Percentiles rank a stretch among this genome's conserved stretches.
Conservation (phyloP, 1,140 invertebrate species). For the Drosophila azteca region DNA sequence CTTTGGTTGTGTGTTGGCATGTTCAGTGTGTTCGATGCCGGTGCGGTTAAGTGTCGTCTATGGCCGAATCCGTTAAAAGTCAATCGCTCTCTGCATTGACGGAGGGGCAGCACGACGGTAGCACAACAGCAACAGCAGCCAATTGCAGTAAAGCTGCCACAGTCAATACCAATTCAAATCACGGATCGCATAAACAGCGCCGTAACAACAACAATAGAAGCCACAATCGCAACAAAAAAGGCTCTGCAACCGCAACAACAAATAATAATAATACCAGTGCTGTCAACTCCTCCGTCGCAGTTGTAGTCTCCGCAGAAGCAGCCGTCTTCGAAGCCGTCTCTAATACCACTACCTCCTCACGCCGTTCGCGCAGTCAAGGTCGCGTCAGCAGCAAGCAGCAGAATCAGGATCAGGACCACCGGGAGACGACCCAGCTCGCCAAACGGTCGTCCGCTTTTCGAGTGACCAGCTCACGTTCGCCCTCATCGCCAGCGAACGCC, state of each 20-base stretch:
- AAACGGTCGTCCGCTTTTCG: conserved; percentile 33
- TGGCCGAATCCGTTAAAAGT: conserved; percentile 84
- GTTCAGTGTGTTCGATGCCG: conserved; percentile 83
- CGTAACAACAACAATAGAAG: conserved; percentile 37
- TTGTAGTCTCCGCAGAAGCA: conserved; percentile 9
- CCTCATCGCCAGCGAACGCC: conserved; percentile 22
- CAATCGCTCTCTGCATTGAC: conserved; percentile 84
- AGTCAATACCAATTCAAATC: background rate
- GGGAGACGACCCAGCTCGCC: conserved; percentile 4
- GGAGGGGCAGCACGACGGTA: conserved; percentile 83
- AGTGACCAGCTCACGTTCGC: conserved; percentile 25
- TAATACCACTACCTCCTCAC: conserved; percentile 5
- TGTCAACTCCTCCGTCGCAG: conserved; percentile 42
- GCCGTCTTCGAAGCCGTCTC: background rate
- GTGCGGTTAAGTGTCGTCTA: conserved; percentile 84
- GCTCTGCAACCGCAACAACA: conserved; percentile 17
- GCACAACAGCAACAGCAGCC: conserved; percentile 38
- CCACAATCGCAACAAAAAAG: conserved; percentile 20
- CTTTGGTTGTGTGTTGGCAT: conserved; percentile 72
- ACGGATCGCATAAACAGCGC: conserved; percentile 16
- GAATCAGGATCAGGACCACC: conserved; percentile 22
- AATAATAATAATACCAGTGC: conserved; percentile 9
- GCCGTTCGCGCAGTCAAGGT: conserved; percentile 66
- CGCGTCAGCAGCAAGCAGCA: conserved; percentile 33
- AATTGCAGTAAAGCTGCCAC: conserved; percentile 10